Conservation (phyloP, 2,113 vertebrate species). For the Varanus komodoensis region DNA sequence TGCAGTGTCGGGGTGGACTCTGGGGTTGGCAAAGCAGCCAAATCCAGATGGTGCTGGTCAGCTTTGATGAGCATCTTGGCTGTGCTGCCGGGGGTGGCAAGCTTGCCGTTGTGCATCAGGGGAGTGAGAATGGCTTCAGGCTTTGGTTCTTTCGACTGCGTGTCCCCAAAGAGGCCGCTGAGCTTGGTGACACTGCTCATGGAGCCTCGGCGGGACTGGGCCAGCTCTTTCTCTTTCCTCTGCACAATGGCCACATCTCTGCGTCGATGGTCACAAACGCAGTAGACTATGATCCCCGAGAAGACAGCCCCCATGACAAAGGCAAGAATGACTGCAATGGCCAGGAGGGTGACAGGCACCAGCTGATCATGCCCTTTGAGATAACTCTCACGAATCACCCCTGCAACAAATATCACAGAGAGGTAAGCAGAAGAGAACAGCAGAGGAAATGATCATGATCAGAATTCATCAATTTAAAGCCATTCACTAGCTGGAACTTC, state of each 20-base stretch:
- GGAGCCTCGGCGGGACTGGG: conserved; percentile 89
- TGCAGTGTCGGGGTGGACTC: conserved; percentile 96
- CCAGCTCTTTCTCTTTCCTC: conserved; percentile 91
- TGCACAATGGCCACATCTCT: conserved; percentile 85
- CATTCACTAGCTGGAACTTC: not conserved
- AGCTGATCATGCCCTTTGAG: conserved; percentile 96
- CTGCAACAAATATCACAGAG: conserved; percentile 82
- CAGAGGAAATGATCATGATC: conserved; percentile 1
- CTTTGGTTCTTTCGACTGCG: conserved; percentile 92
- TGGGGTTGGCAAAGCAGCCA: conserved; percentile 92
- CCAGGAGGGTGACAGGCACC: conserved; percentile 94
- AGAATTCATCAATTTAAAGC: conserved; percentile 21
- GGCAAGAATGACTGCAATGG: conserved; percentile 95
- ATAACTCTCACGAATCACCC: conserved; percentile 98
- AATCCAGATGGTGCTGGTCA: conserved; percentile 95
- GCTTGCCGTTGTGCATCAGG: conserved; percentile 95
- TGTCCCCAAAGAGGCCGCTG: conserved; percentile 92
- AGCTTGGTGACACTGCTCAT: conserved; percentile 98
- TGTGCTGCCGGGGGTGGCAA: conserved; percentile 83
- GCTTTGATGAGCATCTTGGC: conserved; percentile 95
- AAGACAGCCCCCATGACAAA: conserved; percentile 97
- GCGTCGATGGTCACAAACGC: conserved; percentile 93
- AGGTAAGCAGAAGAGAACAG: conserved; percentile 41
- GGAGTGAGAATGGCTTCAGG: conserved; percentile 94
- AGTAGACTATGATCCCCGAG: conserved; percentile 95